A percentile compares a stretch with the other conserved stretches of the same genome.
Conservation (phyloP, 2,797 vertebrate species). For the Helostoma temminkii region DNA sequence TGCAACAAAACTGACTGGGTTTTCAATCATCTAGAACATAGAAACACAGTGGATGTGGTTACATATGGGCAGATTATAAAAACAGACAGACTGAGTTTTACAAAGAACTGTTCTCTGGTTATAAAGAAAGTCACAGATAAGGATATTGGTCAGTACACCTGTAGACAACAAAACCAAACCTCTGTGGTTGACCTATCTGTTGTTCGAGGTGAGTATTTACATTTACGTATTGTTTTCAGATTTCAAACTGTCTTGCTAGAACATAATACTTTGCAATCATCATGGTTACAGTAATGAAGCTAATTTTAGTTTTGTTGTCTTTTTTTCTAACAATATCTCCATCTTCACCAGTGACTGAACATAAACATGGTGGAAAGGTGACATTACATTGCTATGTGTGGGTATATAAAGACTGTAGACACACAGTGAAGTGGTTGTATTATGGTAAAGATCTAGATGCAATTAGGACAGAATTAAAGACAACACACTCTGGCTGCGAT, state of each 20-base stretch:
- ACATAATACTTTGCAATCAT: not conserved
- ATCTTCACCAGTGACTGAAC: conserved; percentile 23
- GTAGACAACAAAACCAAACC: not conserved
- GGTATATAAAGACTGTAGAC: rapidly evolving
- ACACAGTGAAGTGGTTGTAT: no score
- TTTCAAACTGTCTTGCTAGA: not conserved
- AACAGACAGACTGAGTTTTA: conserved; percentile 11
- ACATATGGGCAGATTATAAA: rapidly evolving
- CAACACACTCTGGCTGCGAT: no score
- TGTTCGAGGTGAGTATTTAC: conserved; percentile 7
- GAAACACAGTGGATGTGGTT: rapidly evolving
- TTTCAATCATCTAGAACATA: rapidly evolving
- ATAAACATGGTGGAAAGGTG: rapidly evolving
- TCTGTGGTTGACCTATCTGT: not conserved
- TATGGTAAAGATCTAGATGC: not conserved
- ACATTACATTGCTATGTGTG: not conserved
- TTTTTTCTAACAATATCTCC: not conserved
- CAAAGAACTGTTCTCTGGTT: conserved; percentile 19
- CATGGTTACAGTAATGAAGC: not conserved
- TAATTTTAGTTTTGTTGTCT: not conserved
- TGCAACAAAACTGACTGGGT: not conserved
- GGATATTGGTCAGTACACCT: not conserved
- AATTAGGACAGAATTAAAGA: no score
- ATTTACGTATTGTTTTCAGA: not conserved
- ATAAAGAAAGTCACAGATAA: no score